These are phyloP conservation scores for Platycheirus albimanus DNA, from an alignment of 2,888 invertebrate species.

Conservation along the genomic window DNA sequence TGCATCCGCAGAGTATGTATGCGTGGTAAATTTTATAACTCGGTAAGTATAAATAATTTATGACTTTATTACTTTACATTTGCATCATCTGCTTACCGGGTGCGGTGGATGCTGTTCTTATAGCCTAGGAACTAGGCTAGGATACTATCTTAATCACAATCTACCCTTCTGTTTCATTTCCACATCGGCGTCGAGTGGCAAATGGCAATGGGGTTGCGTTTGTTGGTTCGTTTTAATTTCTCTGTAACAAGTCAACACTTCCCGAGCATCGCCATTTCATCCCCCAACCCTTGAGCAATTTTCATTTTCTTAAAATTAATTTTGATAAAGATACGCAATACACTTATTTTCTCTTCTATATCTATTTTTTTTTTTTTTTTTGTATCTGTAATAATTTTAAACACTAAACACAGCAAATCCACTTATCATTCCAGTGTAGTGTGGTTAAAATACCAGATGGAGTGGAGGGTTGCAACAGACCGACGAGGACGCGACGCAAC, in stretches of 20 bases:
- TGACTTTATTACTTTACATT: slow-evolving; percentile 61
- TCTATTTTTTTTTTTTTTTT: slow-evolving; percentile 23
- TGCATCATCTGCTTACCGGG: slow-evolving; percentile 47
- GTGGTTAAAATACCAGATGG: slow-evolving; percentile 53
- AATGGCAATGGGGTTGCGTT: background rate
- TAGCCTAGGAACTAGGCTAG: slow-evolving; percentile 11
- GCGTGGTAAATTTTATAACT: slow-evolving; percentile 62
- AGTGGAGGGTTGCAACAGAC: slow-evolving; percentile 34
- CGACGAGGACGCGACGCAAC: background rate
- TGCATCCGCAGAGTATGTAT: slow-evolving; percentile 10
- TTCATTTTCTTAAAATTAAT: slow-evolving; percentile 73
- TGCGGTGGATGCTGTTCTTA: slow-evolving; percentile 71
- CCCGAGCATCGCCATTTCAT: background rate
- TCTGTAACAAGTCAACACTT: slow-evolving; percentile 67
- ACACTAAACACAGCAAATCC: slow-evolving; percentile 61
- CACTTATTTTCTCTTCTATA: slow-evolving; percentile 25
- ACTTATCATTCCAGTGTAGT: slow-evolving; percentile 63
- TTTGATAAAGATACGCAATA: slow-evolving; percentile 63
- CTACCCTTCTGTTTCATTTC: slow-evolving; percentile 68
- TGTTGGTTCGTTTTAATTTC: slow-evolving; percentile 55
- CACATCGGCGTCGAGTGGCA: background rate
- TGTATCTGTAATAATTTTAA: slow-evolving; percentile 61
- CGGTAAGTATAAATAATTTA: slow-evolving; percentile 67
- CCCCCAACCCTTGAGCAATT: slow-evolving; percentile 40
- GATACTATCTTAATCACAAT: slow-evolving; percentile 67